Evolutionary conservation across 2,888 invertebrate species (phyloP), one percentile per base, ranked within the genome.

Genomic region (Volucella inflata): DNA sequence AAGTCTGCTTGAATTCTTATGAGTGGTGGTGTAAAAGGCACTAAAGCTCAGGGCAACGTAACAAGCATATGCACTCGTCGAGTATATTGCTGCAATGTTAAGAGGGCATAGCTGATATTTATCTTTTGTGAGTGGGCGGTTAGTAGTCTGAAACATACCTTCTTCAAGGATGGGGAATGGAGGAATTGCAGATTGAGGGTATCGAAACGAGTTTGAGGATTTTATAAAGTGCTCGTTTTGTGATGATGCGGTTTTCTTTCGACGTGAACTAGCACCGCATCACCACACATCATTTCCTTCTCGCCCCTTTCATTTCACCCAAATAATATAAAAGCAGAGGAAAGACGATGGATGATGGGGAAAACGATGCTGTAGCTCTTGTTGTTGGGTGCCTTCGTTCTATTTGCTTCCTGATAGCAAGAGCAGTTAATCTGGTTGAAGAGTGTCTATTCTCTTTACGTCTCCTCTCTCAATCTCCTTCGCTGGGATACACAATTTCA

Each of bases 221-320:
- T 84, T 84, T 84, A 84, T 84, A 84, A 84, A 79, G 84, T 84
- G 84, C 79, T 84, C 74, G 84, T 84, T 84, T 84, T 84, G 84
- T 79, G 84, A 84, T 84, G 84, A 84, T 84, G 84, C 84, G 84
- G 84, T 84, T 84, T 84, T 84, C 79, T 75, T 79, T 84, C 84
- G 84, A 84, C 84, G 84, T 84, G 75, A 79, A 79, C 75, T 65
- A 71, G 67, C 64, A 79, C 71, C 57, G 57, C 77, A 78, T 53
- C 64, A 75, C 68, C 74, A 68, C 68, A 79, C 74, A 51, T n/a
- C 44, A 57, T 11, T 16, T 42, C 51, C 53, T 17, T 11, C n/a
- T 36, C 59, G 40, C 9, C 38, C 30, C 65, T 46, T 59, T 65
- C 70, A 42, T 60, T 64, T 71, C n/a, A 36, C 16, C 11, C 17